These are phyloP conservation scores for Trachelus iudaicus DNA, from an alignment of 2,888 invertebrate species.

Conservation along the genomic window DNA sequence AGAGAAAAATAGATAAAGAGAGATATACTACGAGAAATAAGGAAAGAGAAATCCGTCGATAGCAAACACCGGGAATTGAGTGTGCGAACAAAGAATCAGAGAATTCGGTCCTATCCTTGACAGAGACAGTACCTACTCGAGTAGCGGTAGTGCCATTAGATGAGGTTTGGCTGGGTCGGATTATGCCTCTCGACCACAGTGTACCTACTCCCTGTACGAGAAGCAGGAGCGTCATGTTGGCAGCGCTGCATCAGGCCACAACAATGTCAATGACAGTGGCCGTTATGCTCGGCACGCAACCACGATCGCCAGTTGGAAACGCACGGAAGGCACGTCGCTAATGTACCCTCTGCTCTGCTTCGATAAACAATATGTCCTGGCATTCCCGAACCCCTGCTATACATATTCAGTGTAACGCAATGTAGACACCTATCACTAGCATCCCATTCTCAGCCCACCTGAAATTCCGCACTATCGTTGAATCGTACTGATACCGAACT, in stretches of 20 bases:
- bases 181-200: not conserved
- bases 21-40: no score
- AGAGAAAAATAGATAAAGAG: not conserved
- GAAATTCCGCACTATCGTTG: not conserved
- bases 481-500: not conserved
- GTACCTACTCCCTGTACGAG: not conserved
- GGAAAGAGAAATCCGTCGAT: not conserved
- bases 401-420: not conserved
- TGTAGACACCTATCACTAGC: not conserved
- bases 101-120: not conserved
- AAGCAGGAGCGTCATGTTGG: not conserved
- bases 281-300: constrained; percentile 25
- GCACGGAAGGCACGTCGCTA: constrained; percentile 2
- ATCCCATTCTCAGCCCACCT: not conserved
- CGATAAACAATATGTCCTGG: not conserved
- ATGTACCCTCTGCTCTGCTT: not conserved
- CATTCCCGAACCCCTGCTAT: not conserved
- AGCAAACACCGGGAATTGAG: not conserved
- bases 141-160: not conserved
- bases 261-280: constrained; percentile 40
- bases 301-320: constrained; percentile 9
- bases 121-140: not conserved
- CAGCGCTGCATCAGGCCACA: constrained; percentile 27
- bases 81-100: not conserved
- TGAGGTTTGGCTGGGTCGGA: not conserved